Evolutionary conservation across 2,888 invertebrate genomes (phyloP).

Genomic region (Horisme vitalbata): DNA sequence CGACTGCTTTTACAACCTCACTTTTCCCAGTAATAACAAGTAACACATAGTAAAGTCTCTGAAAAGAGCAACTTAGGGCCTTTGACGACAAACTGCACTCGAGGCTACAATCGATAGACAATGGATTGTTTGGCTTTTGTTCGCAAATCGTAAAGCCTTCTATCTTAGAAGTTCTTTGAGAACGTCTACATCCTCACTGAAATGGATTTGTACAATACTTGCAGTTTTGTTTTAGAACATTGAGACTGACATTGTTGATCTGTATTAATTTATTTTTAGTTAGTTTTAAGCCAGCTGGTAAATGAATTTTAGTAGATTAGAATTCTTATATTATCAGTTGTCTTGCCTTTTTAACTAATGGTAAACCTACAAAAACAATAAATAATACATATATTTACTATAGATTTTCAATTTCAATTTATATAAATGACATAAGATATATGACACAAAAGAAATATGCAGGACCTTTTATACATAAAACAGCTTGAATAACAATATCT

Average conservation of each 20-base stretch:
- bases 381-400: too few relatives aligned
- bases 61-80: slow-evolving; percentile 60
- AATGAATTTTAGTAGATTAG: slow-evolving; percentile 33
- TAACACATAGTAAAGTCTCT: slow-evolving; percentile 50
- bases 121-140: slow-evolving; percentile 76
- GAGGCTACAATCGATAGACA: slow-evolving; percentile 73
- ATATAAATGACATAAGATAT: too few relatives aligned
- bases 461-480: too few relatives aligned
- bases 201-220: slow-evolving; percentile 50
- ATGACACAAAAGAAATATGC: too few relatives aligned
- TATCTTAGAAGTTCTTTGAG: slow-evolving; percentile 64
- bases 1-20: slow-evolving; percentile 22
- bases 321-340: not conserved
- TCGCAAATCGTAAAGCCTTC: slow-evolving; percentile 68
- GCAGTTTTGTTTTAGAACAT: slow-evolving; percentile 47
- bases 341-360: not conserved
- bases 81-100: slow-evolving; percentile 76
- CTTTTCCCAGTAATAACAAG: slow-evolving; percentile 35
- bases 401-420: too few relatives aligned
- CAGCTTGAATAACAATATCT: too few relatives aligned
- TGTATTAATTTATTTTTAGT: too few relatives aligned
- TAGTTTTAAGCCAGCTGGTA: too few relatives aligned
- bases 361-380: too few relatives aligned
- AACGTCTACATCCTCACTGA: slow-evolving; percentile 53
- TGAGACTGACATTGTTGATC: slow-evolving; percentile 29